phyloP scores from a whole-genome alignment of 2,888 invertebrate genomes.

The Mermis nigrescens region DNA sequence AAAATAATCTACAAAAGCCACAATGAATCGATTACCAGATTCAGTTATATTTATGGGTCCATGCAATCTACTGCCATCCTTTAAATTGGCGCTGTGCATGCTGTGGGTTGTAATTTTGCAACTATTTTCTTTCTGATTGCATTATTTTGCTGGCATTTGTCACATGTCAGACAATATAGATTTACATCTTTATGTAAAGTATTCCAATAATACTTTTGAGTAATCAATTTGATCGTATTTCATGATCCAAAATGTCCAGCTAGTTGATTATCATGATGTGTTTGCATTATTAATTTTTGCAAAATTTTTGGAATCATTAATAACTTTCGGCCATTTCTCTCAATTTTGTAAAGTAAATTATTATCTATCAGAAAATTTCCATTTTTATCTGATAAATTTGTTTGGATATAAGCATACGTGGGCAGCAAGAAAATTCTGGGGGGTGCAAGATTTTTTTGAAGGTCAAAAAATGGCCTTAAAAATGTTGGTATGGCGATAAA shows the following conservation, averaged over 20 bases:
- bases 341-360: not conserved
- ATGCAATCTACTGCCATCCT: slow-evolving; percentile 17
- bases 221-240: not conserved
- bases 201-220: not conserved
- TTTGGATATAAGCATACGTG: no score
- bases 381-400: not conserved
- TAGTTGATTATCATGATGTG: not conserved
- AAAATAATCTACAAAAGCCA: slow-evolving; percentile 16
- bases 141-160: not conserved
- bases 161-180: not conserved
- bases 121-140: not conserved
- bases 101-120: slow-evolving; percentile 8
- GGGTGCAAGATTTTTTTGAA: no score
- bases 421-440: no score
- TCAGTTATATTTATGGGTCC: slow-evolving; percentile 16
- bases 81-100: slow-evolving; percentile 17
- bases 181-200: not conserved
- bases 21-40: slow-evolving; percentile 17
- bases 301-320: not conserved
- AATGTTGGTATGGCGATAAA: no score
- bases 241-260: not conserved
- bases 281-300: not conserved
- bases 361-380: not conserved
- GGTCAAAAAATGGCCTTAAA: no score
- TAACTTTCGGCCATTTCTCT: not conserved